A percentile compares a stretch with the other conserved stretches of the same genome.
phyloP scores from a whole-genome alignment of 2,113 vertebrate genomes.

The Corvus moneduloides region DNA sequence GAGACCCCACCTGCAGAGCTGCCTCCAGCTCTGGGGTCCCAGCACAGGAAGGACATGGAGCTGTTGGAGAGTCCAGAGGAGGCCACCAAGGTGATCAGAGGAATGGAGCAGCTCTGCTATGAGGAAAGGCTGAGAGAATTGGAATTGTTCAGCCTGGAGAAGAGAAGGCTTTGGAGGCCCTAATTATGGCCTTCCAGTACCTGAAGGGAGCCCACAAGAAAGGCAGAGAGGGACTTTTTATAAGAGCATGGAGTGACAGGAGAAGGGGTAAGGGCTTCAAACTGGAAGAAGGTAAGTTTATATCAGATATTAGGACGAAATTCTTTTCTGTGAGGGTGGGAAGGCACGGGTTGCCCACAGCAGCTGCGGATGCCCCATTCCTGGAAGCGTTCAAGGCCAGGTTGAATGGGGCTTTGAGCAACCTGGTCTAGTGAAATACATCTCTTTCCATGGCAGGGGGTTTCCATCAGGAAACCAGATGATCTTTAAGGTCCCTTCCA shows the following conservation, averaged over 20 bases:
- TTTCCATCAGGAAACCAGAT: not conserved
- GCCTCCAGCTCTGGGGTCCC: not conserved
- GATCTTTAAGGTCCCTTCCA: not conserved
- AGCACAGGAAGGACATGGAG: not conserved
- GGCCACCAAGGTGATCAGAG: not conserved
- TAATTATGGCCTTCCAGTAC: too few species aligned
- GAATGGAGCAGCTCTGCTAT: fast-evolving
- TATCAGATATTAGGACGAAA: not conserved
- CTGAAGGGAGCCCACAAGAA: not conserved
- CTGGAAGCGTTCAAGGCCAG: not conserved
- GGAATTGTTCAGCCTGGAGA: not conserved
- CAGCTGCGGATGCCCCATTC: not conserved
- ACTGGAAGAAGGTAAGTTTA: not conserved
- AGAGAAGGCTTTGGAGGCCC: not conserved
- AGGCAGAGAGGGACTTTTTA: not conserved
- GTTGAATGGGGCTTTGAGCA: not conserved
- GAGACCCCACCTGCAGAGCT: not conserved
- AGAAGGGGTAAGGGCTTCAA: not conserved
- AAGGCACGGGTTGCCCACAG: not conserved
- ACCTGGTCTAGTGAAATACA: not conserved
- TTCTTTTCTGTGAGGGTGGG: not conserved
- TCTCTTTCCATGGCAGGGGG: not conserved
- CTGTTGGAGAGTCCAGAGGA: not conserved
- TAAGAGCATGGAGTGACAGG: not conserved
- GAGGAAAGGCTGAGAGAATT: not conserved